These are phyloP conservation scores for Nesogale talazaci DNA, from an alignment of 2,113 vertebrate species.

Conservation along the genomic window DNA sequence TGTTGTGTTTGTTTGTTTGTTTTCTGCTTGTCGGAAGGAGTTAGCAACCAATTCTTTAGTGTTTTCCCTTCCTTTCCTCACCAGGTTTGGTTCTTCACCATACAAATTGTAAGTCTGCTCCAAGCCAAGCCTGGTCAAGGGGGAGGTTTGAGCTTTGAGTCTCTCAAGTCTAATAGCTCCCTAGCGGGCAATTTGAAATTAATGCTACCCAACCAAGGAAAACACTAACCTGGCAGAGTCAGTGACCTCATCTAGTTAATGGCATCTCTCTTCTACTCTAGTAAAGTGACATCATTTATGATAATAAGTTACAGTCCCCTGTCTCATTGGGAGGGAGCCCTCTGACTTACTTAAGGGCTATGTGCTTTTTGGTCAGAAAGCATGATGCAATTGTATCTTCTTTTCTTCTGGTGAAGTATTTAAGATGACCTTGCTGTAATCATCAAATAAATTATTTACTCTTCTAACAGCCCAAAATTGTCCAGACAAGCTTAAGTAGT, in stretches of 20 bases:
- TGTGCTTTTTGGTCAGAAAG: neutral
- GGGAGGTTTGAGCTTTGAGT: neutral
- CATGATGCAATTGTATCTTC: neutral
- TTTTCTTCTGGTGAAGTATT: constrained; percentile 1
- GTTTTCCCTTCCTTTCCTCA: neutral
- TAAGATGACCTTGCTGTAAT: constrained; percentile 51
- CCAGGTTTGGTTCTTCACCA: neutral
- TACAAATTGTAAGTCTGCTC: neutral
- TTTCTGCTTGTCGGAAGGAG: constrained; percentile 19
- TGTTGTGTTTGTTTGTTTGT: neutral
- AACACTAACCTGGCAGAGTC: neutral
- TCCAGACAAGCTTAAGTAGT: constrained; percentile 60
- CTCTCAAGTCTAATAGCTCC: neutral
- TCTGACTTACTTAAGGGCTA: neutral
- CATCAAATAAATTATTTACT: constrained; percentile 69
- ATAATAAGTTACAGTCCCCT: neutral
- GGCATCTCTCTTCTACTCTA: neutral
- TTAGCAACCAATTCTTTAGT: neutral
- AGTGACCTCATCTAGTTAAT: neutral
- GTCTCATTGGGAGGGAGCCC: neutral
- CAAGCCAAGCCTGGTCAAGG: neutral
- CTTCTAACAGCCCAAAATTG: constrained; percentile 34
- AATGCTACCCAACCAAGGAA: neutral
- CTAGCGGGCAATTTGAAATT: neutral
- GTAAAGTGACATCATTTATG: neutral